Base-by-base conservation (phyloP, 2,888 invertebrate species). In the Harmothoe impar region DNA sequence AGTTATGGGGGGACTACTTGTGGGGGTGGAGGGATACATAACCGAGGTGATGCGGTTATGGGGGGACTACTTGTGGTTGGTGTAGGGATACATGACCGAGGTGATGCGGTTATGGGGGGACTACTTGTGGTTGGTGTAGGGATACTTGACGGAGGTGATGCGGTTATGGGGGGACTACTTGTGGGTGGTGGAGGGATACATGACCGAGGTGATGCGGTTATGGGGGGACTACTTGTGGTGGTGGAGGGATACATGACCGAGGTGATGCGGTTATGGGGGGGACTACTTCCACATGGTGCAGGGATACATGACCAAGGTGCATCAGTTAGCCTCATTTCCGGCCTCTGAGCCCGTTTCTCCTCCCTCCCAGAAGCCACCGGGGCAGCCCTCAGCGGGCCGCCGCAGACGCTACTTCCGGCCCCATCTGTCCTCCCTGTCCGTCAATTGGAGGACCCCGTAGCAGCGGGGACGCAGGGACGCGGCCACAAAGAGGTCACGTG, bases 271-370 rank as follows among this genome's bases (percentile, higher is more conserved):
- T 77, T 77, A 77, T 77, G 77, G 77, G 23, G n/a, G 77, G 77
- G 77, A 77, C 77, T 77, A 77, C 31, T 77, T 77, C 31, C 77
- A 31, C 35, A 43, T 15, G 72, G 20, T 12, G 81, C 81, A 35
- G 81, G 81, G 81, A 33, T 33, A 81, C 81, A 81, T 81, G 81
- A 35, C 35, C 81, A 35, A 33, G 81, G 81, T 35, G 81, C 81
- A 81, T 81, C 81, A 81, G 81, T 81, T 81, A 81, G 81, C 81
- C 81, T 81, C 81, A 81, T 81, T 81, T 81, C 81, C 81, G 81
- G 81, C 12, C n/a, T 12, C 35, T 81, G 35, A 81, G 81, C 81
- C 81, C 43, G 81, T 15, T 35, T 81, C 81, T 81, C 81, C 81
- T 15, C 35, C 43, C 35, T 29, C 17, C 81, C 33, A 17, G 7